phyloP scores from a whole-genome alignment of 2,888 invertebrate genomes.

The Scelioninae gen. 2 region DNA sequence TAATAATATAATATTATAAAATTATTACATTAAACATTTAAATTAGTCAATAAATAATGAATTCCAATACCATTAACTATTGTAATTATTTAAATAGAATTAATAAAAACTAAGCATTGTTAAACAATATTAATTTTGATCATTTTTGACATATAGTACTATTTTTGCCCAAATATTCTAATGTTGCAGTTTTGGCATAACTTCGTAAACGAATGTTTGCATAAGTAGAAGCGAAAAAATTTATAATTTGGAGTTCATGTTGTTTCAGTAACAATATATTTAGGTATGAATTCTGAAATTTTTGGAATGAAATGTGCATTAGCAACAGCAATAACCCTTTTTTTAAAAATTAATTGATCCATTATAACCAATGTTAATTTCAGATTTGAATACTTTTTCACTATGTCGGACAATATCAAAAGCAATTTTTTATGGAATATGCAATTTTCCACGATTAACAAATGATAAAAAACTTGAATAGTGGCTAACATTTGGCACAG shows the following conservation, averaged over 20 bases:
- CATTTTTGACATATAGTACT: slow-evolving; percentile 20
- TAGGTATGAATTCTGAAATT: neutral
- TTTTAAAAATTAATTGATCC: neutral
- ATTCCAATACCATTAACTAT: too few relatives aligned
- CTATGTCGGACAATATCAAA: slow-evolving; percentile 4
- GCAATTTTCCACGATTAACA: slow-evolving; percentile 26
- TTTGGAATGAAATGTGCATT: neutral
- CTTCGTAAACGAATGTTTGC: slow-evolving; percentile 11
- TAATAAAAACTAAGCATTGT: too few relatives aligned
- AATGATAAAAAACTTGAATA: slow-evolving; percentile 16
- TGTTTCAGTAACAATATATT: slow-evolving; percentile 16
- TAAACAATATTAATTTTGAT: slow-evolving; percentile 11
- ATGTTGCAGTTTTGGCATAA: slow-evolving; percentile 12
- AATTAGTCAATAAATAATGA: too few relatives aligned
- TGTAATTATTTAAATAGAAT: too few relatives aligned
- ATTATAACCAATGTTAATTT: slow-evolving; percentile 7
- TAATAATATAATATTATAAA: too few relatives aligned
- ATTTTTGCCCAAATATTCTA: slow-evolving; percentile 27
- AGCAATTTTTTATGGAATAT: neutral
- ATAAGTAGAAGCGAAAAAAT: slow-evolving; percentile 7
- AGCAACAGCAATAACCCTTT: neutral
- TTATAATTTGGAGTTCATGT: slow-evolving; percentile 23
- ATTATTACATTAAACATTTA: too few relatives aligned
- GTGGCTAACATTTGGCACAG: neutral
- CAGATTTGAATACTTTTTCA: slow-evolving; percentile 9